phyloP scores from a whole-genome alignment of 1,140 invertebrate genomes.

The Penaeus vannamei region DNA sequence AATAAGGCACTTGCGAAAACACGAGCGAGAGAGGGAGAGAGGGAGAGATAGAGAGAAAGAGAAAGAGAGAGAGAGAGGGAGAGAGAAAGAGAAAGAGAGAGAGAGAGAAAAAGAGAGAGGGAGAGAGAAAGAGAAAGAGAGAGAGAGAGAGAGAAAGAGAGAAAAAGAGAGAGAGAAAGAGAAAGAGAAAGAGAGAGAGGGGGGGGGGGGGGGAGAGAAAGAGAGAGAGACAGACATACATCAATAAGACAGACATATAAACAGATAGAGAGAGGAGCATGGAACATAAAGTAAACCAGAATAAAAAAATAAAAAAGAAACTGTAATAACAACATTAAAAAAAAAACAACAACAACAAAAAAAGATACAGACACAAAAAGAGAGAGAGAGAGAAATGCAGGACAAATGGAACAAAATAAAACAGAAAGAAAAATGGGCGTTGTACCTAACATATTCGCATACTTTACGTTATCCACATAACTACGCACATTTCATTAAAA shows the following conservation, averaged over 20 bases:
- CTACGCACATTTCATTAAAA: no score
- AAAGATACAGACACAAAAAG: no score
- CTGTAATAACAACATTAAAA: no score
- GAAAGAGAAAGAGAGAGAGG: neutral
- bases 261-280: neutral
- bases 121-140: neutral
- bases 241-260: neutral
- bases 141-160: slow-evolving; percentile 36
- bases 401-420: no score
- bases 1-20: no score
- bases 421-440: no score
- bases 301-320: neutral
- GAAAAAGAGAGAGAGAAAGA: slow-evolving; percentile 22
- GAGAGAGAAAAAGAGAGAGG: slow-evolving; percentile 2
- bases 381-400: no score
- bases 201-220: neutral
- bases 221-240: neutral
- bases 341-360: no score
- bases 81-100: slow-evolving; percentile 12
- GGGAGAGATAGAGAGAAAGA: neutral
- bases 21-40: neutral
- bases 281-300: neutral
- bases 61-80: neutral
- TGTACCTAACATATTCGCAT: no score
- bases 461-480: no score